These are phyloP conservation scores for Uropsilus gracilis DNA, from an alignment of 2,113 vertebrate genomes.

Conservation along the genomic window DNA sequence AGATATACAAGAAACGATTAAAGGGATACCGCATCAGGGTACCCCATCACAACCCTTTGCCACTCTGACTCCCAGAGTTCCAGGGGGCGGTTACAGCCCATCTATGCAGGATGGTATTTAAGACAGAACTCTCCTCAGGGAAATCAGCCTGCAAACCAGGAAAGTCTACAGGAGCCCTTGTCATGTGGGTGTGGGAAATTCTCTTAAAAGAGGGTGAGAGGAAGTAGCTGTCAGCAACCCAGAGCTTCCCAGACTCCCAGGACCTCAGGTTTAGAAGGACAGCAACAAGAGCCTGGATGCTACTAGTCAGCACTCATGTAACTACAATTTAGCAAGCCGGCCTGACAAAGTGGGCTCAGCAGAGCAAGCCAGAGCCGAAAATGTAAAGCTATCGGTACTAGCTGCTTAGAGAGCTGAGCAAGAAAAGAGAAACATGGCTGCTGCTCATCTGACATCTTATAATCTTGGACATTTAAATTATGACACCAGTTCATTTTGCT, in stretches of 20 bases:
- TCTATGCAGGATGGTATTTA: neutral
- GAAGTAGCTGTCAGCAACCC: conserved; percentile 3
- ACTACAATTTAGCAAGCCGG: neutral
- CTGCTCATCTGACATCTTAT: neutral
- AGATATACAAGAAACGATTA: neutral
- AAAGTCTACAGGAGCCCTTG: neutral
- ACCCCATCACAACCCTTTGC: neutral
- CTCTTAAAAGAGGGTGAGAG: neutral
- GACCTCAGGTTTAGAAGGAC: neutral
- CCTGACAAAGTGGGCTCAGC: neutral
- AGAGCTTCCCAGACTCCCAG: neutral
- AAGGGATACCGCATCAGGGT: too few relatives aligned
- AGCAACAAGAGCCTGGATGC: neutral
- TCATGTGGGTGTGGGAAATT: neutral
- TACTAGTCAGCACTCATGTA: neutral
- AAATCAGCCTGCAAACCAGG: neutral
- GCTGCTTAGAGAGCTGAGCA: neutral
- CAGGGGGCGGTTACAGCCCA: neutral
- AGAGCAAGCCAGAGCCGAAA: neutral
- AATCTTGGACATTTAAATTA: conserved; percentile 5
- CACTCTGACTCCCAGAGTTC: neutral
- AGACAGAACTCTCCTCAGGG: conserved; percentile 8
- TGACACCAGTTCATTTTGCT: neutral
- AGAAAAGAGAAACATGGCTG: neutral
- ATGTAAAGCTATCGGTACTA: neutral